Base-by-base conservation (phyloP, 2,797 vertebrate species). In the Sebastes vulpes region DNA sequence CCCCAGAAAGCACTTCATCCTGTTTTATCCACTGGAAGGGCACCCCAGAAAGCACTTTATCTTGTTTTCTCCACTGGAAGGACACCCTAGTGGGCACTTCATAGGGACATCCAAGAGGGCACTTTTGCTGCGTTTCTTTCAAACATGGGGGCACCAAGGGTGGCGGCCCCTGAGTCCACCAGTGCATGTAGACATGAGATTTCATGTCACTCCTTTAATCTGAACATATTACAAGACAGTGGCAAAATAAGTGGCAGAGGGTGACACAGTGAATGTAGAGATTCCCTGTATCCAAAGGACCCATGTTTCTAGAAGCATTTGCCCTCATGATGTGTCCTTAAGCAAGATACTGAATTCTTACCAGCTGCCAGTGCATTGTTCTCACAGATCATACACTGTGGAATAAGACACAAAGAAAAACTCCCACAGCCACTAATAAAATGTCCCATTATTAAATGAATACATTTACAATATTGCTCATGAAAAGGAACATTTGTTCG, bases 401-500 rank as follows among this genome's bases (percentile, higher is more conserved):
- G 12, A 71, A 60, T 50, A 46, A 29, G 6, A 29, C 12, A 2
- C 35, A 65, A 52, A 67, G 26, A 75, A 46, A 67, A 68, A 79
- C 72, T 82, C 74, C 72, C 18, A 25, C 48, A 81, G 80, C 59
- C 31, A 80, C 58, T 68, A 42, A 23, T 56, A 74, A 82, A 87
- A 77, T 77, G 66, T 80, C 52, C 50, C 53, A 75, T 77, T 75
- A 87, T 76, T 73, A 73, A 86, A 87, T 74, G n/a, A 83, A 85
- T 54, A 73, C 54, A 77, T 38, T 83, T 52, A 78, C 59, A 65
- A 28, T 70, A 69, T 60, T 76, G 53, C 72, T 72, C 66, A 48
- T 72, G 23, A 86, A 88, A 84, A 68, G 54, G 69, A 79, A 59
- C 80, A 77, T 69, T 84, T 76, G 14, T 38, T 73, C 4, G 4